Base-by-base conservation (phyloP, 2,113 vertebrate genomes). In the Mus spicilegus region DNA sequence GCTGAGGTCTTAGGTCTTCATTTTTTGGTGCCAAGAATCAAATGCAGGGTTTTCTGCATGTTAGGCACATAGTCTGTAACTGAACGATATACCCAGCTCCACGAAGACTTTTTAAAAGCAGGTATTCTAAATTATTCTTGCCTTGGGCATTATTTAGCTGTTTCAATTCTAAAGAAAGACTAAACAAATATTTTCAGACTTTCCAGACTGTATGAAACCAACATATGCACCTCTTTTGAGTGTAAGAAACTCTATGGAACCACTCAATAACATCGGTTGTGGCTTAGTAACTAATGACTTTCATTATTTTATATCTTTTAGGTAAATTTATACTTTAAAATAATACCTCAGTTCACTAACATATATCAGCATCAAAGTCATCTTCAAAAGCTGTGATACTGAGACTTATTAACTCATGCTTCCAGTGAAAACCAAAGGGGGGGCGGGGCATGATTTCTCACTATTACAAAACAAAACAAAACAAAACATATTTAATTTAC, bases 321-420 rank as follows among this genome's bases (percentile, higher is more conserved):
- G 56, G 81, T 81, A 61, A 94, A 92, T 69, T 93, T 92, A 81
- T 24, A 76, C 63, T 76, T 92, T 42, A 77, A 94, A 93, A 87
- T 75, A 93, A 2, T 90, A 73, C 30, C 56, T 80, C 20, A 95
- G 12, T 77, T 95, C 82, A 93, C 77, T 89, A 88, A 54, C 36
- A 91, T 36, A 56, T 19, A 76, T 49, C 54, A 90, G 9, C 56
- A 85, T 39, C 78, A 63, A 84, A 78, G 39, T 77, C 42, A 5
- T 93, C 39, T 76, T 81, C 42, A 30, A 89, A 92, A 94, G 84
- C 87, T 22, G n/a, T 39, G 67, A 28, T 56, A 94, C 61, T 70
- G 36, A 67, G 5, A 77, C 51, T 89, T 91, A 91, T 89, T 91
- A 91, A 89, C 49, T 86, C 63, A 81, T 56, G 65, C 36, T 95